Percentiles rank a stretch among this genome's conserved stretches.
Conservation (phyloP, 2,113 vertebrate species). For the Oreochromis tanganicae region DNA sequence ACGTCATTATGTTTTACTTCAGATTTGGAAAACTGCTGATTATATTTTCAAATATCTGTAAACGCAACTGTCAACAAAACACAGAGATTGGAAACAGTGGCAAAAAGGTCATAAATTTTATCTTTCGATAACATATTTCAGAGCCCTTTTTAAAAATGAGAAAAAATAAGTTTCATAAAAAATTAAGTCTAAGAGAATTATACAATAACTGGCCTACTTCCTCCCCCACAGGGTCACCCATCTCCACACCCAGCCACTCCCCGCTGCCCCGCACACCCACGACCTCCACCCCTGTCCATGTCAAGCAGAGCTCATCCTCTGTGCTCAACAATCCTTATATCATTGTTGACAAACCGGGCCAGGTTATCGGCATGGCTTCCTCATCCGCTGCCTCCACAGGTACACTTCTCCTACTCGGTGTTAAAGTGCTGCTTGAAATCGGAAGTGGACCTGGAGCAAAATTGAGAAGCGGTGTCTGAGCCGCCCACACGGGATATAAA, state of each 20-base stretch:
- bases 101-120: background rate
- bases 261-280: conserved; percentile 88
- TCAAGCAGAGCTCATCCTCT: conserved; percentile 85
- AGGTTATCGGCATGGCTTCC: conserved; percentile 77
- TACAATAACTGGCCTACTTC: background rate
- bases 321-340: conserved; percentile 84
- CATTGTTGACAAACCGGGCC: conserved; percentile 88
- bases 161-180: background rate
- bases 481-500: conserved; percentile 13
- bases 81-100: background rate
- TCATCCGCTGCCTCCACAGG: conserved; percentile 73
- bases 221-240: conserved; percentile 83
- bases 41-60: background rate
- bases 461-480: conserved; percentile 2
- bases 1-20: background rate
- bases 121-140: background rate
- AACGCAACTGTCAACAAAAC: background rate
- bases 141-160: background rate
- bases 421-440: background rate
- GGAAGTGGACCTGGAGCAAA: background rate
- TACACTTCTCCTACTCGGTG: conserved; percentile 20
- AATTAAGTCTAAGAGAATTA: background rate
- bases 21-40: background rate
- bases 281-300: conserved; percentile 85
- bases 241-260: conserved; percentile 94